phyloP scores from a whole-genome alignment of 2,113 vertebrate genomes.

The Alligator sinensis region DNA sequence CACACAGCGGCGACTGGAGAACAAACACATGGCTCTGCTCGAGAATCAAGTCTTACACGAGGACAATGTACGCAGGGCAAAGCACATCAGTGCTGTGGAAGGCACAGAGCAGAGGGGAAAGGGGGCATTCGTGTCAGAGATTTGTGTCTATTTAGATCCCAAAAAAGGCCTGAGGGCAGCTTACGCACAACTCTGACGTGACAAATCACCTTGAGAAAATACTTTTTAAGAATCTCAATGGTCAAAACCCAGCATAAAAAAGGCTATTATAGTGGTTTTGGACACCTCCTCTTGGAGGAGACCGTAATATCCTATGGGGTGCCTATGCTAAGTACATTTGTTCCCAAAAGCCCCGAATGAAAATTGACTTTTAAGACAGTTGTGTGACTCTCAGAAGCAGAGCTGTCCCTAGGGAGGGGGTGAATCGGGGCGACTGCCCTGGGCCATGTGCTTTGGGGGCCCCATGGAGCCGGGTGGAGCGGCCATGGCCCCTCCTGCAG shows the following conservation, averaged over 20 bases:
- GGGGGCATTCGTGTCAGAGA: too few relatives aligned
- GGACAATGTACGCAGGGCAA: constrained; percentile 76
- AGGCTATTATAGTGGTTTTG: rapidly evolving
- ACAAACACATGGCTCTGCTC: constrained; percentile 68
- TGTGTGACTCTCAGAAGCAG: background rate
- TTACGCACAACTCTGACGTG: background rate
- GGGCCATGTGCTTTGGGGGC: too few relatives aligned
- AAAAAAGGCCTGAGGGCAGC: too few relatives aligned
- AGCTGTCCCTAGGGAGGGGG: too few relatives aligned
- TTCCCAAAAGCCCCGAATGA: background rate
- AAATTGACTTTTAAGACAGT: background rate
- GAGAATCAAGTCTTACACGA: constrained; percentile 76
- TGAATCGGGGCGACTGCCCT: too few relatives aligned
- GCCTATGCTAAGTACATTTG: rapidly evolving
- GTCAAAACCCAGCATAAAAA: rapidly evolving
- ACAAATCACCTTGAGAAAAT: too few relatives aligned
- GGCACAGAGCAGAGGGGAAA: background rate
- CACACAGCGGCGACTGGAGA: constrained; percentile 25
- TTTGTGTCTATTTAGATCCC: too few relatives aligned
- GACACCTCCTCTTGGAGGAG: background rate
- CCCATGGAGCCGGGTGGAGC: too few relatives aligned
- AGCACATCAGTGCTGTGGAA: constrained; percentile 69
- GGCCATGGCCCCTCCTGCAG: too few relatives aligned
- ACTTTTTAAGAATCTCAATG: rapidly evolving
- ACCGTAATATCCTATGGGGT: background rate